Percentiles rank a stretch among this genome's conserved stretches.
Evolutionary conservation across 2,888 invertebrate species (phyloP).

Genomic region (Phengaris arion): DNA sequence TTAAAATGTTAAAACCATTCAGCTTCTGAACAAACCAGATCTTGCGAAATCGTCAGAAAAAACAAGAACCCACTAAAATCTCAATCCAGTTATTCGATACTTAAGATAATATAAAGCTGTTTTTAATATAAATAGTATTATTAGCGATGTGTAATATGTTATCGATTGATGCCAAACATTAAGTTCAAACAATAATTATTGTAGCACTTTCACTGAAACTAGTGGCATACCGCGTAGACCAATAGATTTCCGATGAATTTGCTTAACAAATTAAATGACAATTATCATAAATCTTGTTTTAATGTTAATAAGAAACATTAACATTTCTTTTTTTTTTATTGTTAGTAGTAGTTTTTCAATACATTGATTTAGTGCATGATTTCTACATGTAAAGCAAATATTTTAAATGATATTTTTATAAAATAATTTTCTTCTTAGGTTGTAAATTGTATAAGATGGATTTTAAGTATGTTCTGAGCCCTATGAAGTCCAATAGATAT

Average conservation of each 20-base stretch:
- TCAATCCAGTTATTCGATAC: conserved; percentile 4
- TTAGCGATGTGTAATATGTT: not conserved
- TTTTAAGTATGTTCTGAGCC: too few species aligned
- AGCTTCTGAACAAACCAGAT: not conserved
- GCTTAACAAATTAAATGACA: conserved; percentile 2
- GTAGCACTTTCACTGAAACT: conserved; percentile 72
- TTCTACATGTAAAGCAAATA: not conserved
- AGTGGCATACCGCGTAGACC: conserved; percentile 51
- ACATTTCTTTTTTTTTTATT: not conserved
- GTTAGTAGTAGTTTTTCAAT: not conserved
- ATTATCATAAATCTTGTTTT: conserved; percentile 10
- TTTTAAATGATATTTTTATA: too few species aligned
- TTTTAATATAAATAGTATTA: conserved; percentile 5
- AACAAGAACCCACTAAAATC: conserved; percentile 1
- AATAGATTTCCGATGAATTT: not conserved
- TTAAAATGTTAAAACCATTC: not conserved
- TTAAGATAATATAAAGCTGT: not conserved
- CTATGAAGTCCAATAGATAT: too few species aligned
- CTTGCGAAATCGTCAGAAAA: not conserved
- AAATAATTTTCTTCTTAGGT: too few species aligned
- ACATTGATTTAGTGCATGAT: not conserved
- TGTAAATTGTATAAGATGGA: too few species aligned
- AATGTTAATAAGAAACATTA: not conserved
- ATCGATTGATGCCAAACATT: conserved; percentile 43
- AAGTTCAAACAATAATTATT: conserved; percentile 60